Evolutionary conservation across 64 coral and sea anemone species (phyloP).

Genomic region (Platygyra sinensis): DNA sequence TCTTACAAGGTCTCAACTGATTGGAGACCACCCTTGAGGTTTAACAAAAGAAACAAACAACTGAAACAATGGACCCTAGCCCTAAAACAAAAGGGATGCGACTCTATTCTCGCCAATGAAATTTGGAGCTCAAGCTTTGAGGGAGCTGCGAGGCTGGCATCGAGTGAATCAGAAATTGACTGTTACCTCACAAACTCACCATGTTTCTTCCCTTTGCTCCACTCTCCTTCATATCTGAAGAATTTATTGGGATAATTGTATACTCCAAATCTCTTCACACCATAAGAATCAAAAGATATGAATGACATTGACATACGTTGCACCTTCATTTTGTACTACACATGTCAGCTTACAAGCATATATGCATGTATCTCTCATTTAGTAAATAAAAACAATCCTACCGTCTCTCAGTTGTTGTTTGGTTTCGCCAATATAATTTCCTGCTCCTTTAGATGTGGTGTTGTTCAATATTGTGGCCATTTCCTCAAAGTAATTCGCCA

Average conservation of each 20-base stretch:
- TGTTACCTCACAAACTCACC: conserved; percentile 43
- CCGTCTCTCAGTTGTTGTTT: conserved; percentile 95
- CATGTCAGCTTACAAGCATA: too few species aligned
- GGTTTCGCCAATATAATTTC: conserved; percentile 95
- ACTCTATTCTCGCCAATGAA: too few species aligned
- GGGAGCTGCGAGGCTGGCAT: too few species aligned
- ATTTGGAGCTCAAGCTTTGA: too few species aligned
- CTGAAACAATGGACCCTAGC: too few species aligned
- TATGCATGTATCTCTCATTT: too few species aligned
- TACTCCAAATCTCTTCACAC: conserved; percentile 91
- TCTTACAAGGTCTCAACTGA: too few species aligned
- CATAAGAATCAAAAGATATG: not conserved
- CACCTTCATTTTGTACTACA: too few species aligned
- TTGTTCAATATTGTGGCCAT: conserved; percentile 89
- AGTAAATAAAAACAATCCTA: not conserved
- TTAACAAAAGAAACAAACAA: too few species aligned
- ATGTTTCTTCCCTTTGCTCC: conserved; percentile 94
- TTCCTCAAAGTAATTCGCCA: not conserved
- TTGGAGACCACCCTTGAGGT: too few species aligned
- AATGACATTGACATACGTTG: not conserved
- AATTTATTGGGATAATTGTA: conserved; percentile 96
- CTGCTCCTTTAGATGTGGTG: conserved; percentile 93
- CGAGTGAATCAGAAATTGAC: too few species aligned
- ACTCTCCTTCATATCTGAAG: conserved; percentile 99
- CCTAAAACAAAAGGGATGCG: too few species aligned